Evolutionary conservation across 2,797 vertebrate species (phyloP).

Genomic region (Prionace glauca): DNA sequence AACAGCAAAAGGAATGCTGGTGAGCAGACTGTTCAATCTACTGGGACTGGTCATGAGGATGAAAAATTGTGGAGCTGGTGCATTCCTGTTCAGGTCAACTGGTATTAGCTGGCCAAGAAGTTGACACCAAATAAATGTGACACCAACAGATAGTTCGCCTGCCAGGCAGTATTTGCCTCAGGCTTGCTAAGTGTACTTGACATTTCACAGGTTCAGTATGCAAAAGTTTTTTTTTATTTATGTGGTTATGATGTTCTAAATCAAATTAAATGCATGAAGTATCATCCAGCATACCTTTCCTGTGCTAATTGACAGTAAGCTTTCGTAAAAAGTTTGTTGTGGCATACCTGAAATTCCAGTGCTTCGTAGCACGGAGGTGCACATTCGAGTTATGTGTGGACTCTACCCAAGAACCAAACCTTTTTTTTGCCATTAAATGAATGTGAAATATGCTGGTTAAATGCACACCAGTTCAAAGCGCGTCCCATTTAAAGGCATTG

Average conservation of each 20-base stretch:
- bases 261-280: not conserved
- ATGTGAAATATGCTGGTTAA: not conserved
- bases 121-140: constrained; percentile 38
- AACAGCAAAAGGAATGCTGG: constrained; percentile 30
- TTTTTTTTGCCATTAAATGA: not conserved
- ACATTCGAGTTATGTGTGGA: not conserved
- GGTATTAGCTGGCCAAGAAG: constrained; percentile 17
- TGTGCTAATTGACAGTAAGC: not conserved
- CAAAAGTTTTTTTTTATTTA: not conserved
- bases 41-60: constrained; percentile 34
- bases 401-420: not conserved
- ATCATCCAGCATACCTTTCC: not conserved
- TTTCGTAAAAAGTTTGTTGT: not conserved
- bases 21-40: constrained; percentile 25
- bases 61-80: constrained; percentile 35
- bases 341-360: constrained; percentile 24
- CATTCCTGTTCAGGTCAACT: constrained; percentile 36
- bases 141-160: constrained; percentile 19
- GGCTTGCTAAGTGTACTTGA: constrained; percentile 25
- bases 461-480: not conserved
- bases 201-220: constrained; percentile 14
- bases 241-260: not conserved
- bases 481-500: not conserved
- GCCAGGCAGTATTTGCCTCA: not conserved
- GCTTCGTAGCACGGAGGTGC: not conserved